A percentile compares a stretch with the other conserved stretches of the same genome.
Conservation (phyloP, 2,113 vertebrate species). For the Hippopotamus amphibius region DNA sequence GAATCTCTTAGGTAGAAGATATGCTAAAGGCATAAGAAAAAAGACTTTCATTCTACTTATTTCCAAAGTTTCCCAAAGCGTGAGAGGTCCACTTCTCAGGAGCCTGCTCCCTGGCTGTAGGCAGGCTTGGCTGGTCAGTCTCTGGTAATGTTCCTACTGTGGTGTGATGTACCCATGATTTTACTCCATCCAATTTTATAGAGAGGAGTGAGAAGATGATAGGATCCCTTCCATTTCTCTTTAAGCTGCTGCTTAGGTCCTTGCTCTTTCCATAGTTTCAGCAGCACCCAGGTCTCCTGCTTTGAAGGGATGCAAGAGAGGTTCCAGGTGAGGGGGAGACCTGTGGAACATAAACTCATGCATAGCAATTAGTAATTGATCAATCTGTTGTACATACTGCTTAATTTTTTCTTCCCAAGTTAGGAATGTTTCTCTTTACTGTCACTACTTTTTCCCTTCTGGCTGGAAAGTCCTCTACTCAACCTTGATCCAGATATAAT, state of each 20-base stretch:
- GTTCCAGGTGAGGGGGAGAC: background rate
- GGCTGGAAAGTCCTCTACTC: background rate
- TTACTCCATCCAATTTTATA: background rate
- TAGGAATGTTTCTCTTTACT: background rate
- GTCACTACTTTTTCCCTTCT: background rate
- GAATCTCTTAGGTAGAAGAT: too few species aligned
- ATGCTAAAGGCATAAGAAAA: too few species aligned
- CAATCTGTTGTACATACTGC: background rate
- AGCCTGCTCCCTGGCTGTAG: fast-evolving
- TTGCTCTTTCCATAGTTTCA: background rate
- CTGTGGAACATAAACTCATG: background rate
- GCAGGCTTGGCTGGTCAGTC: background rate
- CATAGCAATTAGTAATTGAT: background rate
- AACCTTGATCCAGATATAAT: background rate
- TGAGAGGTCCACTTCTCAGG: background rate
- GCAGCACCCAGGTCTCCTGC: background rate
- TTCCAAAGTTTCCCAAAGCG: too few species aligned
- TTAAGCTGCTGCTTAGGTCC: background rate
- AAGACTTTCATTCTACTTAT: too few species aligned
- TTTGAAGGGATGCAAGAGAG: background rate
- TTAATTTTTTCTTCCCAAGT: background rate
- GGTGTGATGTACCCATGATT: background rate
- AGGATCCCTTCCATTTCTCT: background rate
- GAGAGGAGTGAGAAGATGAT: background rate
- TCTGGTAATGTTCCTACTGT: background rate